These are phyloP conservation scores for Ruditapes philippinarum DNA, from an alignment of 1,140 invertebrate species.

Conservation along the genomic window DNA sequence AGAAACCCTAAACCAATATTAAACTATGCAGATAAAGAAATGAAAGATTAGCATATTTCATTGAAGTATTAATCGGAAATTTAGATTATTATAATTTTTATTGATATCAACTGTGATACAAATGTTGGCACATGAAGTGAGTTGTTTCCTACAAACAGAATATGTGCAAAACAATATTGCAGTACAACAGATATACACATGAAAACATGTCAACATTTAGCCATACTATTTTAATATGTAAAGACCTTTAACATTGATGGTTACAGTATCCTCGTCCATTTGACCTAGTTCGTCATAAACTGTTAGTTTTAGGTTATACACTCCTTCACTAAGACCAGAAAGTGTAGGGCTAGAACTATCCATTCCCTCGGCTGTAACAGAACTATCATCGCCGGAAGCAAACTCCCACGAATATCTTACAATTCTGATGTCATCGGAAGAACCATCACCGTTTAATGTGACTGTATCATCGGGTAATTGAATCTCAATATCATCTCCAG, in stretches of 20 bases:
- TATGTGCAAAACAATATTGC: no score
- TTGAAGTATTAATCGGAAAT: no score
- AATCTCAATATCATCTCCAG: constrained; percentile 23
- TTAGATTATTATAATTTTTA: no score
- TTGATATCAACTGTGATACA: no score
- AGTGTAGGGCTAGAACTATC: neutral
- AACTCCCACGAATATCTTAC: constrained; percentile 24
- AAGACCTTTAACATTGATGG: constrained; percentile 36
- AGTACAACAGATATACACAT: no score
- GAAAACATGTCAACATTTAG: no score
- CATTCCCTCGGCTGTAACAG: neutral
- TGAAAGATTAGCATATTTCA: no score
- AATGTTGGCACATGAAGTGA: no score
- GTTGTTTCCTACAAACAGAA: no score
- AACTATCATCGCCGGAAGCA: neutral
- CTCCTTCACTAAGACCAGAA: neutral
- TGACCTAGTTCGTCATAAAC: constrained; percentile 35
- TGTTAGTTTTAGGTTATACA: constrained; percentile 28
- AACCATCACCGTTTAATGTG: neutral
- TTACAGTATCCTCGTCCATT: constrained; percentile 29
- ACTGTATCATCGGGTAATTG: constrained; percentile 9
- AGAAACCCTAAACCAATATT: no score
- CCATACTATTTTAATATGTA: no score
- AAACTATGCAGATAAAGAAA: no score
- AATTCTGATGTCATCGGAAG: constrained; percentile 18